These are phyloP conservation scores for Polymixis flavicincta DNA, from an alignment of 2,888 invertebrate species.

Conservation along the genomic window DNA sequence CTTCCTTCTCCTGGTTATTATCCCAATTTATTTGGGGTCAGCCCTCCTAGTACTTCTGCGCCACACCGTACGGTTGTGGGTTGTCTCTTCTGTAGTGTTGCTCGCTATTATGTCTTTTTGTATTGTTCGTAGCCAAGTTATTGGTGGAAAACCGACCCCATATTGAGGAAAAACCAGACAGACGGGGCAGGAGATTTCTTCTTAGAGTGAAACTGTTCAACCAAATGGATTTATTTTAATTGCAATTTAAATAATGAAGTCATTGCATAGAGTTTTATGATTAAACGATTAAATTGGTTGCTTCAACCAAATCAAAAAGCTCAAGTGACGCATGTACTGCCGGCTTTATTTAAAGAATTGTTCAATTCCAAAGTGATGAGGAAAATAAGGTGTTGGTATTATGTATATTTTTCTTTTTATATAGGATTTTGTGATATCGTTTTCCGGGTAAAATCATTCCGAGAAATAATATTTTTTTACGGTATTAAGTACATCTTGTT, in stretches of 20 bases:
- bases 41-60: too few species aligned
- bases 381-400: constrained; percentile 33
- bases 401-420: constrained; percentile 27
- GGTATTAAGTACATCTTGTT: constrained; percentile 12
- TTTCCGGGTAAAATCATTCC: constrained; percentile 38
- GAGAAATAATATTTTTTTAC: constrained; percentile 25
- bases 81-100: too few species aligned
- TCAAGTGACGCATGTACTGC: not conserved
- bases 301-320: not conserved
- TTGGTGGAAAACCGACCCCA: too few species aligned
- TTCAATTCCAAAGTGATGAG: constrained; percentile 38
- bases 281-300: not conserved
- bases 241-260: not conserved
- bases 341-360: constrained; percentile 11
- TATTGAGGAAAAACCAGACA: not conserved
- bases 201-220: not conserved
- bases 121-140: too few species aligned
- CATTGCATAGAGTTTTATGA: not conserved
- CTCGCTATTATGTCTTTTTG: too few species aligned
- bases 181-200: not conserved
- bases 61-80: too few species aligned
- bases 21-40: too few species aligned
- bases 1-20: too few species aligned
- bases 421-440: constrained; percentile 32
- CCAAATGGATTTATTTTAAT: not conserved